phyloP scores from a whole-genome alignment of 2,888 invertebrate genomes.

The Eupithecia vulgata region DNA sequence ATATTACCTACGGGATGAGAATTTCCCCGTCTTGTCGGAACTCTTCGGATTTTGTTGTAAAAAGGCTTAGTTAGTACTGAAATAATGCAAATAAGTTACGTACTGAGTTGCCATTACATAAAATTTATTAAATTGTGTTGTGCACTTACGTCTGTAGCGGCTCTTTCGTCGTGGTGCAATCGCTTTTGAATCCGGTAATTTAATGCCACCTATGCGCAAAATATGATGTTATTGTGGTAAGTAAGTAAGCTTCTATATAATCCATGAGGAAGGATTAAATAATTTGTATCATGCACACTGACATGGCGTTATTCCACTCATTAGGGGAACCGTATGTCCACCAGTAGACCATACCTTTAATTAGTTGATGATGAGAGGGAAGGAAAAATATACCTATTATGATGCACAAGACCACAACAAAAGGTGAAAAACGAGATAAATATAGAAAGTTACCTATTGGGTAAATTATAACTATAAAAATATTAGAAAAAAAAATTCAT shows the following conservation, averaged over 20 bases:
- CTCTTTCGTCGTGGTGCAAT: not conserved
- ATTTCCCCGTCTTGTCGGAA: not conserved
- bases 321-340: too few species aligned
- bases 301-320: too few species aligned
- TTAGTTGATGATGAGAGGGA: too few species aligned
- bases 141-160: not conserved
- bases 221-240: not conserved
- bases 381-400: too few species aligned
- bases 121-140: not conserved
- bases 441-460: too few species aligned
- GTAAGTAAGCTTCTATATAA: not conserved
- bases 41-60: slow-evolving; percentile 3
- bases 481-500: too few species aligned
- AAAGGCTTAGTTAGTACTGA: not conserved
- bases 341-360: too few species aligned
- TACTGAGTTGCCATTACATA: not conserved
- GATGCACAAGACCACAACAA: not conserved
- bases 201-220: not conserved
- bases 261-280: not conserved
- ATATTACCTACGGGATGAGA: not conserved
- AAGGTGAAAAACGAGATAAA: not conserved
- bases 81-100: not conserved
- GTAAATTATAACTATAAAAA: too few species aligned
- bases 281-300: not conserved
- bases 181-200: not conserved